These are phyloP conservation scores for Stenopsyche tienmushanensis DNA, from an alignment of 1,140 invertebrate genomes.

Conservation along the genomic window DNA sequence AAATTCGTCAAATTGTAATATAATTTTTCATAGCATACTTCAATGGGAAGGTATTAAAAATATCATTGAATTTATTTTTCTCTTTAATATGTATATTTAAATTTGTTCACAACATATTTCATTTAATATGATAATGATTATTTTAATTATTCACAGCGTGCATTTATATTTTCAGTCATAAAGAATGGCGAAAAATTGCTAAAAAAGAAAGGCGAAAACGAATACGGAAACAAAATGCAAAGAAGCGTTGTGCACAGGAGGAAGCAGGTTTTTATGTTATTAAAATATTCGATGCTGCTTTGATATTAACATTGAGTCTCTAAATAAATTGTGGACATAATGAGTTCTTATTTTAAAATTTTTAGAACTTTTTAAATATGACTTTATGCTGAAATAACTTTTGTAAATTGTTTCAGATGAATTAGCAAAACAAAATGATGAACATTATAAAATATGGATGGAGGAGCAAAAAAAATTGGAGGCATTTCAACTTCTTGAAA, in stretches of 20 bases:
- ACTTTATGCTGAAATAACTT: not conserved
- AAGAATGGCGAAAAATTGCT: constrained; percentile 61
- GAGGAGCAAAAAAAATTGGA: constrained; percentile 49
- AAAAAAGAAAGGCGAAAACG: constrained; percentile 62
- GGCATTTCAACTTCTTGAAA: constrained; percentile 48
- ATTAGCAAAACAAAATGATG: constrained; percentile 38
- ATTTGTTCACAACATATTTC: not conserved
- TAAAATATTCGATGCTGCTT: not conserved
- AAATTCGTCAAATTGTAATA: too few relatives aligned
- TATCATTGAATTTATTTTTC: constrained; percentile 46
- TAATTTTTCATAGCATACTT: too few relatives aligned
- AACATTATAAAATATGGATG: constrained; percentile 54
- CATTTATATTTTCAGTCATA: constrained; percentile 53
- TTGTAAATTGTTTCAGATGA: constrained; percentile 41
- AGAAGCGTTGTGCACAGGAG: constrained; percentile 14
- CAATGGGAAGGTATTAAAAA: constrained; percentile 1
- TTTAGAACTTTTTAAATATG: too few relatives aligned
- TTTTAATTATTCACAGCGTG: too few relatives aligned
- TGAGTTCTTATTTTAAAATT: not conserved
- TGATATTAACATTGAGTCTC: not conserved
- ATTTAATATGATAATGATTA: too few relatives aligned
- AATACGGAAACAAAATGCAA: constrained; percentile 55
- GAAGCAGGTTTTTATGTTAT: constrained; percentile 18
- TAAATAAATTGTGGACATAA: not conserved
- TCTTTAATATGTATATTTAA: not conserved